Conservation (phyloP, 2,888 invertebrate genomes). For the Rosalia funebris region DNA sequence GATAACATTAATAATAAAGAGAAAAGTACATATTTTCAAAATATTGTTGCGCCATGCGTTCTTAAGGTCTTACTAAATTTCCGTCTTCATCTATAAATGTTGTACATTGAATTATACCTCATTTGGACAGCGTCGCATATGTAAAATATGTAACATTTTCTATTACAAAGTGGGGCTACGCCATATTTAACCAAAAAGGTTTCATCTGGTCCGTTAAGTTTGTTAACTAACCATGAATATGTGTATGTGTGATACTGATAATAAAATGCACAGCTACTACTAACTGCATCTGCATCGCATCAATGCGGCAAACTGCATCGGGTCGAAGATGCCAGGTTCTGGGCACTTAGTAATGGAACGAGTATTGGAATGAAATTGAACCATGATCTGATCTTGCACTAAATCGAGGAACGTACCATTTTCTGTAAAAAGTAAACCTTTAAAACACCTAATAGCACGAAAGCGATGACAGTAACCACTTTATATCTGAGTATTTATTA, state of each 20-base stretch:
- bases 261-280: too few relatives aligned
- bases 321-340: constrained; percentile 13
- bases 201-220: neutral
- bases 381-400: constrained; percentile 10
- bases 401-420: constrained; percentile 1
- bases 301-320: constrained; percentile 7
- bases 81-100: neutral
- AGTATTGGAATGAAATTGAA: constrained; percentile 4
- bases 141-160: constrained; percentile 6
- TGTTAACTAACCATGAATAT: neutral
- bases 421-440: constrained; percentile 9
- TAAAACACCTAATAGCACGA: constrained; percentile 25
- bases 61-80: neutral
- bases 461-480: neutral
- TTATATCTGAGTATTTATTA: constrained; percentile 8
- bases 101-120: neutral
- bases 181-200: neutral
- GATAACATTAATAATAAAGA: too few relatives aligned
- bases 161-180: constrained; percentile 13
- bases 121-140: too few relatives aligned
- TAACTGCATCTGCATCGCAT: constrained; percentile 15
- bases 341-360: neutral
- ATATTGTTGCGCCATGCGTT: neutral
- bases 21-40: neutral
- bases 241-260: too few relatives aligned